Evolutionary conservation across 2,888 invertebrate genomes (phyloP), one percentile per base, ranked within the genome.

Genomic region (Lasioglossum figueresi): DNA sequence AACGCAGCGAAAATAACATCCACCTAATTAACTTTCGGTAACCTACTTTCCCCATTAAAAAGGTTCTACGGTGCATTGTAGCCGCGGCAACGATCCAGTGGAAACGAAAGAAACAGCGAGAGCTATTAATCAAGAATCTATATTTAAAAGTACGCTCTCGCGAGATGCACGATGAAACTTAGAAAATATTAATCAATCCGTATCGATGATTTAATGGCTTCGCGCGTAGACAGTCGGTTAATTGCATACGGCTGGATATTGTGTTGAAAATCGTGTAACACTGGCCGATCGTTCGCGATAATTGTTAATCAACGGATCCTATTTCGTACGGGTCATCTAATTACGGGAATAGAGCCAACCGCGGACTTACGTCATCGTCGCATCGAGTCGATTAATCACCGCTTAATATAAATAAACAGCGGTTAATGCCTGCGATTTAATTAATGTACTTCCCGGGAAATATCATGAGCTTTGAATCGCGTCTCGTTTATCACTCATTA

Each of bases 171-270:
- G 16, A 34, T 10, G 66, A 23, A 37, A 66, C 66, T 66, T 63
- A 79, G 68, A 75, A 75, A 80, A 70, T 80, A 75, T 75, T 75
- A 68, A 80, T 80, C 52, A 68, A 43, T 40, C 48, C 16, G 63
- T 48, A 78, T 81, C 78, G 71, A 48, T 27, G 16, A n/a, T 73
- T 82, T 52, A 66, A 78, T 8, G 37, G n/a, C 19, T 66, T 23
- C 16, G 34, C 48, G 45, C 19, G 27, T 45, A 37, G 31, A 73
- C 31, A 52, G 66, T 66, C 66, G 23, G 34, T 66, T 66, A 66
- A 66, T 66, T 66, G 37, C 23, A 23, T 40, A 16, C 40, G 14
- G n/a, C 70, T n/a, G 4, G 70, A 66, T 66, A 66, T 66, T 34
- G 66, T 66, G 34, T 34, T 66, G 66, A 66, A 66, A 66, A 66